Evolutionary conservation across 2,113 vertebrate species (phyloP).

Genomic region (Delphinapterus leucas): DNA sequence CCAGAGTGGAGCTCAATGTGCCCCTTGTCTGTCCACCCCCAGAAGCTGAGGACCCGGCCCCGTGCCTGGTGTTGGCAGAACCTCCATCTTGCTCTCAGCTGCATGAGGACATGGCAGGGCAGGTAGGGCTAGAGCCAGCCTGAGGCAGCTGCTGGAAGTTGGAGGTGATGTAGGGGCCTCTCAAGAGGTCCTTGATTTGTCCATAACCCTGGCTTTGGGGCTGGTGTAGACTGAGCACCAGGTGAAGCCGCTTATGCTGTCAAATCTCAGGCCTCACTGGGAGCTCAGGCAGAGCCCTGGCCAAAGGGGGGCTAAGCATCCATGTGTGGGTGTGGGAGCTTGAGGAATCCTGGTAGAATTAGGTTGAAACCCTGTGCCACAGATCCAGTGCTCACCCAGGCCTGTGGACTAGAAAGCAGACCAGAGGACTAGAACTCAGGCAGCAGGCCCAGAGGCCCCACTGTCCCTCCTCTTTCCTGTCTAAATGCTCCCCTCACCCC

Average conservation of each 20-base stretch:
- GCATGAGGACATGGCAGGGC: conserved; percentile 38
- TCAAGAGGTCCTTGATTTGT: background rate
- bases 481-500: background rate
- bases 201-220: background rate
- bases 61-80: conserved; percentile 56
- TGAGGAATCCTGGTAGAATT: background rate
- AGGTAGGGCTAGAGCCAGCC: conserved; percentile 47
- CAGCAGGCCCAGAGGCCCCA: background rate
- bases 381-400: background rate
- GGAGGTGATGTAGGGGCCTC: background rate
- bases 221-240: background rate
- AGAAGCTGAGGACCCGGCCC: conserved; percentile 49
- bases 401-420: background rate
- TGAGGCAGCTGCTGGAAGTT: conserved; percentile 23
- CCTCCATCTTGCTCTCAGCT: background rate
- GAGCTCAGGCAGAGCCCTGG: background rate
- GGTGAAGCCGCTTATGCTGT: background rate
- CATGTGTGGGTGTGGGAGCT: background rate
- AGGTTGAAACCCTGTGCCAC: background rate
- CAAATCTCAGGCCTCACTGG: background rate
- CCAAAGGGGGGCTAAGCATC: background rate
- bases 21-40: conserved; percentile 53
- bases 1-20: conserved; percentile 60
- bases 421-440: background rate
- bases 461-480: background rate